These are phyloP conservation scores for Mylabris sibirica DNA, from an alignment of 2,888 invertebrate genomes.

Conservation along the genomic window DNA sequence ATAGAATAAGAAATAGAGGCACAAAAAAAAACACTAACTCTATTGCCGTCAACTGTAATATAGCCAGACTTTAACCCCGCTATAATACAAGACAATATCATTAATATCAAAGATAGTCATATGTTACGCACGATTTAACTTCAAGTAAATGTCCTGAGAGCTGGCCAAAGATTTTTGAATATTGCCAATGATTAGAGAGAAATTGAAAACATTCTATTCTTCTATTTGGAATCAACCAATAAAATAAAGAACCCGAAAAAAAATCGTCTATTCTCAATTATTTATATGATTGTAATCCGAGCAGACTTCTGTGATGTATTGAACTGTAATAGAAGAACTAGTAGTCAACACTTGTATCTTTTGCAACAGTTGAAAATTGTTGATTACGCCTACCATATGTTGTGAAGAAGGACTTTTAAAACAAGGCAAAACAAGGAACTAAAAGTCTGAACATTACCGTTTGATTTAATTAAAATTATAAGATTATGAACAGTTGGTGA, in stretches of 20 bases:
- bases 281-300: no score
- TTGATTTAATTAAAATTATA: slow-evolving; percentile 15
- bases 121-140: slow-evolving; percentile 39
- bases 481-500: slow-evolving; percentile 9
- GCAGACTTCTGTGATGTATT: not conserved
- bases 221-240: not conserved
- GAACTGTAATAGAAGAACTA: not conserved
- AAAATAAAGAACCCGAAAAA: not conserved
- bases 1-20: not conserved
- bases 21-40: slow-evolving; percentile 23
- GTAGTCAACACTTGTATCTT: not conserved
- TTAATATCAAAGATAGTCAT: slow-evolving; percentile 37
- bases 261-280: not conserved
- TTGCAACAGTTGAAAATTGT: slow-evolving; percentile 15
- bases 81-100: slow-evolving; percentile 39
- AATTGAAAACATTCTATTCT: not conserved
- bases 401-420: slow-evolving; percentile 11
- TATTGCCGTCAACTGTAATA: slow-evolving; percentile 34
- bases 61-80: slow-evolving; percentile 36
- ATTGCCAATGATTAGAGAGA: not conserved
- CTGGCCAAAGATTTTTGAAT: slow-evolving; percentile 15
- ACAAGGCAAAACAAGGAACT: slow-evolving; percentile 2
- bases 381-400: slow-evolving; percentile 17
- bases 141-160: slow-evolving; percentile 22
- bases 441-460: slow-evolving; percentile 12